Conservation (phyloP, 2,113 vertebrate genomes). For the Solenodon paradoxus region DNA sequence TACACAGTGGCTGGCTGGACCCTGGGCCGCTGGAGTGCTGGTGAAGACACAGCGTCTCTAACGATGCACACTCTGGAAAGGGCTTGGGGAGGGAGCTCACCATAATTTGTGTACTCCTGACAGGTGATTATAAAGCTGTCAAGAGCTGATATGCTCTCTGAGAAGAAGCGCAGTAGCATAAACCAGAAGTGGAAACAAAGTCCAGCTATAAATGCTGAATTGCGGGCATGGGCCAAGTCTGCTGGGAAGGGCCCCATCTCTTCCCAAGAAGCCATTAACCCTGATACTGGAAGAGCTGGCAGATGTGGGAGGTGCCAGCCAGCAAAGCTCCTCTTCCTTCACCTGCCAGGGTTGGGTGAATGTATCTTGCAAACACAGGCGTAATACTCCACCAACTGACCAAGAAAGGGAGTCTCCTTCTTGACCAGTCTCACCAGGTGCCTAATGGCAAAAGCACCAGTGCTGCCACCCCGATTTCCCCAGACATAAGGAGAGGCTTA, state of each 20-base stretch:
- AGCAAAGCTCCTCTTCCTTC: not conserved
- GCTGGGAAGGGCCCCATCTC: not conserved
- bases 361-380: not conserved
- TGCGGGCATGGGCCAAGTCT: not conserved
- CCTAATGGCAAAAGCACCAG: not conserved
- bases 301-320: not conserved
- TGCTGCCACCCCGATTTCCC: not conserved
- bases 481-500: not conserved
- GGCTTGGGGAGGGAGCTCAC: not conserved
- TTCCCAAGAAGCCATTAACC: not conserved
- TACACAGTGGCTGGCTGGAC: not conserved
- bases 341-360: not conserved
- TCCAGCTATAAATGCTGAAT: not conserved
- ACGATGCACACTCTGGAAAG: not conserved
- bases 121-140: not conserved
- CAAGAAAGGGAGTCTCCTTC: not conserved
- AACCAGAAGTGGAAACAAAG: not conserved
- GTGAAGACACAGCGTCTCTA: not conserved
- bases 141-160: not conserved
- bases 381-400: not conserved
- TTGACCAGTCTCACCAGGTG: not conserved
- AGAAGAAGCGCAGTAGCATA: not conserved
- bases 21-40: not conserved
- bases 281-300: not conserved
- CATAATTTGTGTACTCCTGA: not conserved